phyloP scores from a whole-genome alignment of 2,888 invertebrate species.

The Lasioglossum leucozonium region DNA sequence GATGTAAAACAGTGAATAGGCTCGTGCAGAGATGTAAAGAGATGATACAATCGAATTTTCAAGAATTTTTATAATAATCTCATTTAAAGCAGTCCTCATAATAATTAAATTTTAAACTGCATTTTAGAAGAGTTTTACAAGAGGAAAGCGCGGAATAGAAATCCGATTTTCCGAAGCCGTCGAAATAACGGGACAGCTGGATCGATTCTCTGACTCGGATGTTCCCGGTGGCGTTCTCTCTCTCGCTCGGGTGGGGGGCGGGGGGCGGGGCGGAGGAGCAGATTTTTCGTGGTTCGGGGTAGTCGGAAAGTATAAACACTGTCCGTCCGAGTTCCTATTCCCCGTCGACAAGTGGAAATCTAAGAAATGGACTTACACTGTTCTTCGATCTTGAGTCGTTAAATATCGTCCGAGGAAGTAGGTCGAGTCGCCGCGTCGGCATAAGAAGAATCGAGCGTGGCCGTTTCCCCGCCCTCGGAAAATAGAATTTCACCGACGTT shows the following conservation, averaged over 20 bases:
- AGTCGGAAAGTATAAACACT: constrained; percentile 29
- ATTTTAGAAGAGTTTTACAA: not conserved
- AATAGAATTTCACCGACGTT: constrained; percentile 36
- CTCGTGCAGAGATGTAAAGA: not conserved
- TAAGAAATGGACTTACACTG: constrained; percentile 40
- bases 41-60: no score
- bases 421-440: constrained; percentile 49
- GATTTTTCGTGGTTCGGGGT: constrained; percentile 16
- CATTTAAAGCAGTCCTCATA: no score
- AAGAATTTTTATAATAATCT: no score
- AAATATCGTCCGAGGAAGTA: constrained; percentile 48
- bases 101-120: no score
- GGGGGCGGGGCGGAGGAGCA: not conserved
- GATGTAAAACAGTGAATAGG: not conserved
- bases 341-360: constrained; percentile 14
- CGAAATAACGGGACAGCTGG: not conserved
- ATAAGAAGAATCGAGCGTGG: constrained; percentile 47
- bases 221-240: not conserved
- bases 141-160: not conserved
- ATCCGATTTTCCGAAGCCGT: not conserved
- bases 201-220: not conserved
- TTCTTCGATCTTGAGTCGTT: constrained; percentile 47
- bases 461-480: constrained; percentile 12
- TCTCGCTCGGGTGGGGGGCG: no score
- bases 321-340: not conserved